Base-by-base conservation (phyloP, 2,888 invertebrate species). In the Chelonus formosanus region DNA sequence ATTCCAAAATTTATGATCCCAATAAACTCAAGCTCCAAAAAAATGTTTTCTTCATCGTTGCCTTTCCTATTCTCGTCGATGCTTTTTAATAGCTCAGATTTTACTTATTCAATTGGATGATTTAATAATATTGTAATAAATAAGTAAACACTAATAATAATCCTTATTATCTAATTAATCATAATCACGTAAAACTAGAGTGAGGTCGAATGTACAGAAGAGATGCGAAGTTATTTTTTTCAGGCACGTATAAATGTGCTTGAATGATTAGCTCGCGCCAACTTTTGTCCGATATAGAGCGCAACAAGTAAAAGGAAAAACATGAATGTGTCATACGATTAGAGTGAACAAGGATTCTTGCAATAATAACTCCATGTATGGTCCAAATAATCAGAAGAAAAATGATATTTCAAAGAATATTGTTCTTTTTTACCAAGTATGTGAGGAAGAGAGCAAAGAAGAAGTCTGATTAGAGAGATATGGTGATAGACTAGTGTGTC, bases 321-420 rank as follows among this genome's bases (percentile, higher is more conserved):
- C 6, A 67, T 57, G 63, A 44, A 64, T 71, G 71, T 70, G 70
- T 71, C 71, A 70, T 68, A 65, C 61, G 50, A 65, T 67, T 67
- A 45, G 48, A 48, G 58, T 50, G 58, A 70, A 65, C 56, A 68
- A 72, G 66, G 66, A 71, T 70, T 63, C 67, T 70, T 70, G 70
- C 70, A 70, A 73, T 74, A 74, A 74, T 76, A 20, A 20, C 20
- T 72, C 76, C 76, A 74, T 77, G 73, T 75, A 76, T 67, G 77
- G 76, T 34, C 10, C 34, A 54, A 36, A 40, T 20, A 54, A 35
- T 47, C 48, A 10, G 47, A 45, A 47, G 31, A 31, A 34, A 35
- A 59, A 59, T 59, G 31, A 59, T 58, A 43, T 40, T 40, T 20
- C 20, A 20, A 2, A 20, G 20, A 20, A 20, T 20, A 20, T 20